A percentile compares a stretch with the other conserved stretches of the same genome.
Conservation (phyloP, 2,113 vertebrate genomes). For the Mesitornis unicolor region DNA sequence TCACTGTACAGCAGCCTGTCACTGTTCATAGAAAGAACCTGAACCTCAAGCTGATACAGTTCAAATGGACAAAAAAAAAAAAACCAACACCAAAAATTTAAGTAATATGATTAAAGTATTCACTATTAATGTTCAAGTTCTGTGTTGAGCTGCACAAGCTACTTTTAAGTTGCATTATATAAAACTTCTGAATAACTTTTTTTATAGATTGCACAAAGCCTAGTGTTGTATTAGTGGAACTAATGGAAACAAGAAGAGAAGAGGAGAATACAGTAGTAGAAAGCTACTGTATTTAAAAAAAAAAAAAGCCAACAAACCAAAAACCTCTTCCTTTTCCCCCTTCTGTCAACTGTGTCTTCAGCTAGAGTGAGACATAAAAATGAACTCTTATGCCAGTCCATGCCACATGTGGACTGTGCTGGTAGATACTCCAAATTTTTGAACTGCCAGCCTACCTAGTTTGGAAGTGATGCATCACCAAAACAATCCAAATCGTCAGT, state of each 20-base stretch:
- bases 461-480: not conserved
- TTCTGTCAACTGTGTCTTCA: not conserved
- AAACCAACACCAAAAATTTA: no score
- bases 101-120: not conserved
- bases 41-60: conserved; percentile 65
- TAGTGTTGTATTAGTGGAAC: not conserved
- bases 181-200: not conserved
- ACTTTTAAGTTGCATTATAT: not conserved
- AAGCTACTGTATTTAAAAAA: not conserved
- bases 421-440: not conserved
- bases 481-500: not conserved
- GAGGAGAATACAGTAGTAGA: not conserved
- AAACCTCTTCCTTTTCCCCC: not conserved
- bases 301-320: no score
- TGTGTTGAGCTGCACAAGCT: not conserved
- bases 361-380: not conserved
- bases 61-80: not conserved
- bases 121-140: not conserved
- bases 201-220: not conserved
- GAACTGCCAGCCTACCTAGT: not conserved
- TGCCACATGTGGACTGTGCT: not conserved
- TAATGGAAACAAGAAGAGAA: not conserved
- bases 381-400: not conserved
- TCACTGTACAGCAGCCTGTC: conserved; percentile 72
- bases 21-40: conserved; percentile 70